A percentile compares a stretch with the other conserved stretches of the same genome.
Evolutionary conservation across 2,113 vertebrate genomes (phyloP).

Genomic region (Entosphenus tridentatus): DNA sequence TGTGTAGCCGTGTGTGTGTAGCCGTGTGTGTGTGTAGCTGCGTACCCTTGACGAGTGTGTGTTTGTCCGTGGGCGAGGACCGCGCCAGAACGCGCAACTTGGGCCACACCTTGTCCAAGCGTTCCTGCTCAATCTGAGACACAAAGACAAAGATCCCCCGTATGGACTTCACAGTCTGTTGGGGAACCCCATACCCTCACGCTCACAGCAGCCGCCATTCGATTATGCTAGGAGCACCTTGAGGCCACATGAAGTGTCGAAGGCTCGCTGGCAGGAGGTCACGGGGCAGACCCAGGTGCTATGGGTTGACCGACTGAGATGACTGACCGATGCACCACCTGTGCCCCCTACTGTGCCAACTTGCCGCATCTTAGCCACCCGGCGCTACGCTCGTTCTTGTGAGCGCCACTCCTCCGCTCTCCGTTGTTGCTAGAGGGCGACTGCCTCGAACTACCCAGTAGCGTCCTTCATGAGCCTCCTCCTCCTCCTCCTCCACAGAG

Average conservation of each 20-base stretch:
- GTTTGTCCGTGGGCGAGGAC: constrained; percentile 84
- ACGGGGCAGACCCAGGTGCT: neutral
- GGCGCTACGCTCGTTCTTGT: no score
- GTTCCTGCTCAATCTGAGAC: constrained; percentile 70
- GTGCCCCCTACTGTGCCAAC: no score
- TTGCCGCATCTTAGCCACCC: no score
- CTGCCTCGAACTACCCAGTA: no score
- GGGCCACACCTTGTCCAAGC: constrained; percentile 86
- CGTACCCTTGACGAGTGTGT: constrained; percentile 85
- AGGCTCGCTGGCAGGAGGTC: neutral
- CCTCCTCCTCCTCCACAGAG: no score
- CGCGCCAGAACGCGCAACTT: constrained; percentile 72
- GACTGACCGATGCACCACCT: no score
- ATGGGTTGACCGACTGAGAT: neutral
- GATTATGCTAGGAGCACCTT: neutral
- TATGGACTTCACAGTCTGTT: neutral
- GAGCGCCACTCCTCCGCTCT: no score
- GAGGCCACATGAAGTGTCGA: neutral
- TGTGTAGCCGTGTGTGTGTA: no score
- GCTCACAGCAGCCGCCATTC: neutral
- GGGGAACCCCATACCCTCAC: neutral
- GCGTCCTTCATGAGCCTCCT: no score
- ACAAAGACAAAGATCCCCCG: neutral
- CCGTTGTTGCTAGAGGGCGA: no score
- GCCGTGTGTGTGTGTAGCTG: constrained; percentile 8